Conservation (phyloP, 2,888 invertebrate genomes). For the Metallyticus violacea region DNA sequence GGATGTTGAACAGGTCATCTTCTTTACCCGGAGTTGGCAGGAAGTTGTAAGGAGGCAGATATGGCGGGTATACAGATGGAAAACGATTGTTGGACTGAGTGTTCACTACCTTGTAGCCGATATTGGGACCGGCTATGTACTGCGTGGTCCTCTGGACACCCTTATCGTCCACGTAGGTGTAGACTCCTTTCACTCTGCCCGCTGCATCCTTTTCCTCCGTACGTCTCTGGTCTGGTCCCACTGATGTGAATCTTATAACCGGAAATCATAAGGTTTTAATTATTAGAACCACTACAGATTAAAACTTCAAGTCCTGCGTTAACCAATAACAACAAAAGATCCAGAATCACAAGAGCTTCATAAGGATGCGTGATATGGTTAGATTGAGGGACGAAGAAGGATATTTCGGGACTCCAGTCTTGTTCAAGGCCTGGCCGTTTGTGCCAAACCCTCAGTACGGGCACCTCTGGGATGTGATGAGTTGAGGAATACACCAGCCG, state of each 20-base stretch:
- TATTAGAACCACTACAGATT: too few species aligned
- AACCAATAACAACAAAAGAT: too few species aligned
- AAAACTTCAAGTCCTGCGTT: too few species aligned
- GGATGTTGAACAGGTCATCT: conserved; percentile 37
- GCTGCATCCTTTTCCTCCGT: conserved; percentile 54
- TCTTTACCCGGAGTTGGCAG: neutral
- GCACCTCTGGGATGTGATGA: too few species aligned
- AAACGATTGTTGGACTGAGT: neutral
- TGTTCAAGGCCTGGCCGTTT: too few species aligned
- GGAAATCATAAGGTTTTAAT: neutral
- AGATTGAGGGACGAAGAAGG: too few species aligned
- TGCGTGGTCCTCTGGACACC: conserved; percentile 73
- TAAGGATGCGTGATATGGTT: too few species aligned
- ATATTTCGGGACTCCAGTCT: too few species aligned
- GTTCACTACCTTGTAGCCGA: conserved; percentile 67
- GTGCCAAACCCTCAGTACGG: too few species aligned
- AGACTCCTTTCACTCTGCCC: conserved; percentile 71
- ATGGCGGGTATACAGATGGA: neutral
- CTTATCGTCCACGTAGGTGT: conserved; percentile 75
- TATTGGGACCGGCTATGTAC: conserved; percentile 76
- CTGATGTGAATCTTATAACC: conserved; percentile 59
- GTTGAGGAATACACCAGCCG: too few species aligned
- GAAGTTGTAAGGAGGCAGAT: conserved; percentile 54
- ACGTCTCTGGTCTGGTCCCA: conserved; percentile 72
- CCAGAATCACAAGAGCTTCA: too few species aligned